Evolutionary conservation across 2,888 invertebrate genomes (phyloP), one percentile per base, ranked within the genome.

Genomic region (Thelaira solivaga): DNA sequence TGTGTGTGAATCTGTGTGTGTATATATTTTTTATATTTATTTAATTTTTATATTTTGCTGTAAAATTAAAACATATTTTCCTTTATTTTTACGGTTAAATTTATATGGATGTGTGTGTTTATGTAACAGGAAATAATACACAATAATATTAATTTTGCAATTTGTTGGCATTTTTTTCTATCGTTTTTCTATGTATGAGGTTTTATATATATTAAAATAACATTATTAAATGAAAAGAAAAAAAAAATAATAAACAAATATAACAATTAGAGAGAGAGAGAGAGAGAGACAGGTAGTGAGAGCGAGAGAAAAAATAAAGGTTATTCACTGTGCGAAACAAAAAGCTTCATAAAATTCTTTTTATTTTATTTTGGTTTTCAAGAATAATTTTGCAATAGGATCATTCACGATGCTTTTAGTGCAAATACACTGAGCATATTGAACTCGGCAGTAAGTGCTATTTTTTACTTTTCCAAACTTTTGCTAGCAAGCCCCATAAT

Each of bases 31-130:
- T 49, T 39, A n/a, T 39, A 29, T 26, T 16, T 31, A 45, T 26
- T 57, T 55, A 45, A 24, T 64, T 64, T 49, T 73, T 65, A 53
- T 39, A 62, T 55, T 51, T 51, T 57, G 64, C 53, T 55, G 53
- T 61, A 31, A 73, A 72, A 76, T 77, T 73, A 77, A 68, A 77
- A 61, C 73, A 73, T 73, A 73, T 77, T 73, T 62, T 55, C 26
- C 62, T 67, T 39, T 47, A 77, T 76, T 67, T 76, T 36, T 67
- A 62, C 64, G 55, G 45, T 31, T 73, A 77, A 77, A n/a, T n/a
- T n/a, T n/a, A n/a, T n/a, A n/a, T n/a, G n/a, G n/a, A n/a, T n/a
- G n/a, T n/a, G n/a, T n/a, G n/a, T n/a, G n/a, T n/a, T n/a, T 68
- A 73, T 68, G 55, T 68, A 73, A 77, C 68, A 39, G 64, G 64